phyloP scores from a whole-genome alignment of 1,140 invertebrate species.

The Rhagoletis pomonella region DNA sequence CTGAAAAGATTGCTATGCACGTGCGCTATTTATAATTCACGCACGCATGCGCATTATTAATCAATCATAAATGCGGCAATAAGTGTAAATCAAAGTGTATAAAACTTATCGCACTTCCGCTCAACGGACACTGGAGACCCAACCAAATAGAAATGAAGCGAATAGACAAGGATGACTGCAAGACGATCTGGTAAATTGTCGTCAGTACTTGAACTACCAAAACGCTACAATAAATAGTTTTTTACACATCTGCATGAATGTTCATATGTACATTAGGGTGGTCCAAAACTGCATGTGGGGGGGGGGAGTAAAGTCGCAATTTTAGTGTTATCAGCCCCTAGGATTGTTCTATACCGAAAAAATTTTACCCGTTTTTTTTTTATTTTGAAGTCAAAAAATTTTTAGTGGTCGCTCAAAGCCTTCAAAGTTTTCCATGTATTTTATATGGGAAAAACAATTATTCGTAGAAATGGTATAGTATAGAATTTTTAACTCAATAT shows the following conservation, averaged over 20 bases:
- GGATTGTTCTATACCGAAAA: too few species aligned
- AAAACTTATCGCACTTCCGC: conserved; percentile 53
- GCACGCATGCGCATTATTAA: conserved; percentile 62
- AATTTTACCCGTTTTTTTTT: too few species aligned
- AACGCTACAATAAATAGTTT: background rate
- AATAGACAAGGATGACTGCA: background rate
- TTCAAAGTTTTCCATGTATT: too few species aligned
- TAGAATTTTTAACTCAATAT: too few species aligned
- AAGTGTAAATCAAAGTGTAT: conserved; percentile 68
- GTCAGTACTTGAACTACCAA: background rate
- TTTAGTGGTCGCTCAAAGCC: too few species aligned
- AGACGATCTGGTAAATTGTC: background rate
- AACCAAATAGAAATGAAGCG: background rate
- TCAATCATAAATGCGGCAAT: conserved; percentile 73
- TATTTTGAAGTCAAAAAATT: too few species aligned
- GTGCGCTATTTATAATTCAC: conserved; percentile 49
- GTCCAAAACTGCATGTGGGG: background rate
- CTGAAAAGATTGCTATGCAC: conserved; percentile 3
- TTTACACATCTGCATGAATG: background rate
- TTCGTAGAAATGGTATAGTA: too few species aligned
- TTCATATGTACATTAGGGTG: background rate
- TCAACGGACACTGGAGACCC: background rate
- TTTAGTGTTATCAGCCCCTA: too few species aligned
- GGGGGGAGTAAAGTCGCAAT: too few species aligned
- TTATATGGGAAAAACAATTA: too few species aligned